Percentiles rank a stretch among this genome's conserved stretches.
phyloP scores from a whole-genome alignment of 2,113 vertebrate genomes.

The Hylia prasina region DNA sequence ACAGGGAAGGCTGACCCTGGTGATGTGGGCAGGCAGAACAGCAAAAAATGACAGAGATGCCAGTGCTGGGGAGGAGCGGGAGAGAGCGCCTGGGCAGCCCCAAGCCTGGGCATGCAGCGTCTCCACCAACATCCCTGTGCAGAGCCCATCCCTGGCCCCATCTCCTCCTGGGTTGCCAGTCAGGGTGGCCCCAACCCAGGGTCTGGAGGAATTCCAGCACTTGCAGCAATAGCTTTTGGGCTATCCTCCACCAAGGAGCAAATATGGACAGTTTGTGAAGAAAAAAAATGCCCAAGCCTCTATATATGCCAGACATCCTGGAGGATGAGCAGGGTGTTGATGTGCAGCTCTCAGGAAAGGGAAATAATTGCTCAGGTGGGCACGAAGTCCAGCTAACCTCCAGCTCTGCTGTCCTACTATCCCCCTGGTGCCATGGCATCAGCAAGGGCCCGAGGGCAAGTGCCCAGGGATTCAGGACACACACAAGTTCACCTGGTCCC shows the following conservation, averaged over 20 bases:
- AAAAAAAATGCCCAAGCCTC: background rate
- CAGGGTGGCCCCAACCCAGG: background rate
- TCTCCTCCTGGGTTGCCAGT: background rate
- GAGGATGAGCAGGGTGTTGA: background rate
- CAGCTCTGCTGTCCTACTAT: background rate
- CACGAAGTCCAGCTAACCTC: background rate
- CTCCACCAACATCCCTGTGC: background rate
- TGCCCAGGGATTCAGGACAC: rapidly evolving
- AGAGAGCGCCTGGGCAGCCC: background rate
- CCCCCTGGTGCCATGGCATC: rapidly evolving
- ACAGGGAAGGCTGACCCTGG: background rate
- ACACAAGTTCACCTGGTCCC: background rate
- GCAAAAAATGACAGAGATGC: background rate
- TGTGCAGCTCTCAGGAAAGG: rapidly evolving
- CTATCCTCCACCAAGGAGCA: background rate
- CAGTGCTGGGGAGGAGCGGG: background rate
- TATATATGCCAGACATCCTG: background rate
- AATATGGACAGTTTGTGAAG: rapidly evolving
- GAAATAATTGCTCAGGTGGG: background rate
- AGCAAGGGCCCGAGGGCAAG: background rate
- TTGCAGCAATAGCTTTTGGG: background rate
- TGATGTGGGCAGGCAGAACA: background rate
- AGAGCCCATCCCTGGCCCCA: background rate
- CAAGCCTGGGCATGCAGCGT: rapidly evolving
- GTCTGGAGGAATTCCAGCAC: background rate